Evolutionary conservation across 2,113 vertebrate species (phyloP).

Genomic region (Pachycephala philippinensis): DNA sequence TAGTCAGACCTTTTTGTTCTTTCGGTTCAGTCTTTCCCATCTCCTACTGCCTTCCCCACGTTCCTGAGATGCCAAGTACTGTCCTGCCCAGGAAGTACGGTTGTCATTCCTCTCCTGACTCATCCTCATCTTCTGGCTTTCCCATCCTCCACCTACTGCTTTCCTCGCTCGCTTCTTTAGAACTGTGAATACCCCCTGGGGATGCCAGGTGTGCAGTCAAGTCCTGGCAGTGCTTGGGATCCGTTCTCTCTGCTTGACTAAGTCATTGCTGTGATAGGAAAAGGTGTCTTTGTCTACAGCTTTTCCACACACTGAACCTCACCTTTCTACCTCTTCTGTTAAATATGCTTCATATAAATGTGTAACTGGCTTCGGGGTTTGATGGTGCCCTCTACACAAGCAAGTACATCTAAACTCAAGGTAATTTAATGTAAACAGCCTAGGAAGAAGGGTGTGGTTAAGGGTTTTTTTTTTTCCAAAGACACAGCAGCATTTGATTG

Average conservation of each 20-base stretch:
- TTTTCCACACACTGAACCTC: not conserved
- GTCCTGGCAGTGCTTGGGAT: not conserved
- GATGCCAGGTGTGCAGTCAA: not conserved
- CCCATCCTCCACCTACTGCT: not conserved
- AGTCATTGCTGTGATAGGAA: not conserved
- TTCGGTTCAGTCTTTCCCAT: not conserved
- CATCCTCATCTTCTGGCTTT: not conserved
- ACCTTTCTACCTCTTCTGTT: not conserved
- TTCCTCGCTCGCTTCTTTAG: not conserved
- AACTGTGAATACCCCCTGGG: not conserved
- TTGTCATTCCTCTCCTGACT: slow-evolving; percentile 11
- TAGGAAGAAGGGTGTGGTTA: not conserved
- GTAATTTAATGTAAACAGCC: not conserved
- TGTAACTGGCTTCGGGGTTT: not conserved
- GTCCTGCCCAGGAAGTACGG: slow-evolving; percentile 43
- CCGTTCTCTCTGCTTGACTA: not conserved
- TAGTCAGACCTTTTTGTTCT: not conserved
- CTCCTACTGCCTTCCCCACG: not conserved
- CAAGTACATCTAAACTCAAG: not conserved
- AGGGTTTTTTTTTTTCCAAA: not conserved
- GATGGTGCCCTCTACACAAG: not conserved
- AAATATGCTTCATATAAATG: not conserved
- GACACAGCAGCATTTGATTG: not conserved
- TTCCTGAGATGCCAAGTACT: not conserved
- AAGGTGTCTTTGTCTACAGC: not conserved